Conservation (phyloP, 30 jellyfish, hydroid and myxozoan species). For the Hydractinia symbiolongicarpus region DNA sequence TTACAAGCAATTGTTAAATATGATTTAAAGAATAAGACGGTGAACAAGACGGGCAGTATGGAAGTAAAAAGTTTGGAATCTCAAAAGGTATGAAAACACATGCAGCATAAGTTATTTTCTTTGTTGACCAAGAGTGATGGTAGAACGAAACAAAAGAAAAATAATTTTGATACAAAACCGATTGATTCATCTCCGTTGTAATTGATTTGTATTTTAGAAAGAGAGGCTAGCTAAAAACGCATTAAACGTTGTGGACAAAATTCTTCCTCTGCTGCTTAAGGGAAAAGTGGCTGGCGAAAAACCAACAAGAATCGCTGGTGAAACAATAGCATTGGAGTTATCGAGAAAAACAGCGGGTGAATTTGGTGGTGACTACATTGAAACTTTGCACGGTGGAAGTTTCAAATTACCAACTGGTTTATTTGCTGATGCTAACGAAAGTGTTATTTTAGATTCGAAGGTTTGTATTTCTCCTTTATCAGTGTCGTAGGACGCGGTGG, state of each 20-base stretch:
- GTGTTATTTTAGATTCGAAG: constrained; percentile 13
- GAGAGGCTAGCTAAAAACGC: constrained; percentile 2
- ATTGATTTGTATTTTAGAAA: not conserved
- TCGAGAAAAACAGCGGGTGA: constrained; percentile 2
- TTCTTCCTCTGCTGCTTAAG: not conserved
- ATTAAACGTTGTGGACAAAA: constrained; percentile 14
- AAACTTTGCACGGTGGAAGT: constrained; percentile 15
- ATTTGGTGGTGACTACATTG: not conserved
- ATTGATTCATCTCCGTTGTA: not conserved
- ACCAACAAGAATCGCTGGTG: constrained; percentile 16
- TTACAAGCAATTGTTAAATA: not conserved
- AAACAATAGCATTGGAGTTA: constrained; percentile 22
- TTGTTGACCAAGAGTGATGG: too few relatives aligned
- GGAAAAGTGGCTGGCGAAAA: constrained; percentile 36
- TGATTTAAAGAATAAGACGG: not conserved
- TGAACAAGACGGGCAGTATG: too few relatives aligned
- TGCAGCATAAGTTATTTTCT: too few relatives aligned
- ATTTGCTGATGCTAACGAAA: constrained; percentile 13
- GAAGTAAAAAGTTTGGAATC: too few relatives aligned
- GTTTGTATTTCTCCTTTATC: not conserved
- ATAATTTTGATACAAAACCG: too few relatives aligned
- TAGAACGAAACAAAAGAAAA: too few relatives aligned
- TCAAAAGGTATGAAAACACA: too few relatives aligned
- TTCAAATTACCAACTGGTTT: not conserved
- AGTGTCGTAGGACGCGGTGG: not conserved